Evolutionary conservation across 2,113 vertebrate genomes (phyloP).

Genomic region (Vimba vimba): DNA sequence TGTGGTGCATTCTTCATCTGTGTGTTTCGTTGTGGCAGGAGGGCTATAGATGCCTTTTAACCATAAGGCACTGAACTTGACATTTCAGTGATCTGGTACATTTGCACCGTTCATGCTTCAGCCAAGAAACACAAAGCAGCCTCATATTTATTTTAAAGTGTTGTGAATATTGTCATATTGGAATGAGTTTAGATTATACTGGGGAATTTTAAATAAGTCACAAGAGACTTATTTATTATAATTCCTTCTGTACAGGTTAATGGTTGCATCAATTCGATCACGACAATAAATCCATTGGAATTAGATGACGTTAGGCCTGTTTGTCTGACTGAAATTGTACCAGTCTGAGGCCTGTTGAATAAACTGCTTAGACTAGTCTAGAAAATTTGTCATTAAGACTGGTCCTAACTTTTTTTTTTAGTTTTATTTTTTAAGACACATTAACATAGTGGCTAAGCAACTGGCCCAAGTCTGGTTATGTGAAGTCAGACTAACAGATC

Average conservation of each 20-base stretch:
- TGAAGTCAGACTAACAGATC: neutral
- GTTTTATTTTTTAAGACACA: too few species aligned
- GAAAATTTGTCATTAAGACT: too few species aligned
- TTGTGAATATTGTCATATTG: neutral
- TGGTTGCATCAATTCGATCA: neutral
- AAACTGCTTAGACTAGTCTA: too few species aligned
- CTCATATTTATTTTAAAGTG: neutral
- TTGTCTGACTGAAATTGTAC: neutral
- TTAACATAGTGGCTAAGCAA: too few species aligned
- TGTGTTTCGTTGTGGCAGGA: neutral
- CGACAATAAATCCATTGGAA: neutral
- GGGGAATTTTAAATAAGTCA: neutral
- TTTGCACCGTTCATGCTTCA: neutral
- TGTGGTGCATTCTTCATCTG: neutral
- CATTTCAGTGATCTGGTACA: conserved; percentile 17
- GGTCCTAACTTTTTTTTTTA: too few species aligned
- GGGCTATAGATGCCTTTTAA: conserved; percentile 4
- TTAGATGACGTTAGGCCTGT: neutral
- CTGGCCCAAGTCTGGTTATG: neutral
- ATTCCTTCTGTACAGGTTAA: neutral
- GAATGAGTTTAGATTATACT: neutral
- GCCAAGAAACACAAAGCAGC: conserved; percentile 6
- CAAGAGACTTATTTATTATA: neutral
- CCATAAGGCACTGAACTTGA: conserved; percentile 1
- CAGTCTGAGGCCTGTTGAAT: neutral